Evolutionary conservation across 2,888 invertebrate genomes (phyloP).

Genomic region (Ptycholaimellus sp.): DNA sequence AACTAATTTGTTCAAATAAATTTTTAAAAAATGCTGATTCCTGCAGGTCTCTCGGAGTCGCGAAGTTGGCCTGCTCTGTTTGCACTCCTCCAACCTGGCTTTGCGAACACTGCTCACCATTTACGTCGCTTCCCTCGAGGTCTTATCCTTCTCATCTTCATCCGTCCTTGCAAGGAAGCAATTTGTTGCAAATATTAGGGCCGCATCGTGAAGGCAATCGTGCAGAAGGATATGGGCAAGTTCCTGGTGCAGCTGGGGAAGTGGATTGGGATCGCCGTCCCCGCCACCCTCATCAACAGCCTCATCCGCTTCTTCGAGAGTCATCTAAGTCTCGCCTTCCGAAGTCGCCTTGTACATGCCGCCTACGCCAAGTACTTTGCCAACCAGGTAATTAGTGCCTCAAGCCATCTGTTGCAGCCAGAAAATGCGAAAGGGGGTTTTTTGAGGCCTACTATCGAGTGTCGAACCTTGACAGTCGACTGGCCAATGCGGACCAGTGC

Average conservation of each 20-base stretch:
- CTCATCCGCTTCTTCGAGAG: constrained; percentile 76
- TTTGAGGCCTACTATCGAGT: constrained; percentile 76
- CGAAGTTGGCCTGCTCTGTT: constrained; percentile 53
- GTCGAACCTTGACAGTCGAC: constrained; percentile 64
- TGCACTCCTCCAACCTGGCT: constrained; percentile 65
- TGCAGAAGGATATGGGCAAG: constrained; percentile 41
- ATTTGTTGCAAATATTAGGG: constrained; percentile 49
- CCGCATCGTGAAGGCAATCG: constrained; percentile 69
- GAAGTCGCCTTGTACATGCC: constrained; percentile 67
- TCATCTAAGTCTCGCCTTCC: constrained; percentile 64
- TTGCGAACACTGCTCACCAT: constrained; percentile 87
- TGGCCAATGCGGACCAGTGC: constrained; percentile 87
- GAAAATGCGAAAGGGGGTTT: too few species aligned
- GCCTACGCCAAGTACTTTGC: constrained; percentile 77
- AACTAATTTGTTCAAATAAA: too few species aligned
- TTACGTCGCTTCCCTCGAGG: constrained; percentile 82
- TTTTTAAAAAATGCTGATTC: too few species aligned
- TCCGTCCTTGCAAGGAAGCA: constrained; percentile 77
- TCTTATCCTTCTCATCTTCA: too few species aligned
- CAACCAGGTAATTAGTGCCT: constrained; percentile 36
- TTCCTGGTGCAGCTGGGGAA: constrained; percentile 54
- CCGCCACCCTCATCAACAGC: constrained; percentile 90
- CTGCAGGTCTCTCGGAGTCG: too few species aligned
- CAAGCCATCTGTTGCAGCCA: too few species aligned
- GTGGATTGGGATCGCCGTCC: constrained; percentile 82